Evolutionary conservation across 2,113 vertebrate species (phyloP), one percentile per base, ranked within the genome.

Genomic region (Vireo altiloquus): DNA sequence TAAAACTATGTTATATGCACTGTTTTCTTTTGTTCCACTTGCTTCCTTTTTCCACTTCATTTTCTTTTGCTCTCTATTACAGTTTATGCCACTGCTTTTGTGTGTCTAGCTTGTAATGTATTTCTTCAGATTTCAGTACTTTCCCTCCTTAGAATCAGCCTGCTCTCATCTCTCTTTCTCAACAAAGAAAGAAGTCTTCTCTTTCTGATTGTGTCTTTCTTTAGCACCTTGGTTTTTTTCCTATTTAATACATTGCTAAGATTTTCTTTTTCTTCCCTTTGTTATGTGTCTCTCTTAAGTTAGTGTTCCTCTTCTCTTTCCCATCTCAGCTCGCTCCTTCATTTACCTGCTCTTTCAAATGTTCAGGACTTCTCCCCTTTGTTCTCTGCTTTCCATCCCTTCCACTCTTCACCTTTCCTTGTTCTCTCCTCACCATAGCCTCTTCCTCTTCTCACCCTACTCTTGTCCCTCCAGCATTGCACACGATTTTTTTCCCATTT

Each of bases 351-450:
- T 94, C 56, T 96, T 95, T 96, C 87, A 96, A 78, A 72, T 9
- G 54, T 66, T 86, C 52, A 63, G 64, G 50, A 64, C 49, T 89
- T 95, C 60, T 89, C 69, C 35, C 33, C 56, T 96, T 96, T 94
- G 94, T 94, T 96, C 92, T 89, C 52, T 28, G 76, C 86, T 89
- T 94, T 94, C 96, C 89, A 81, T 78, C 86, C 91, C 86, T 94
- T 96, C 86, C 80, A 92, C 89, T 94, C 82, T 70, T 94, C 94
- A 92, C 91, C 91, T 92, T 79, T 83, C 60, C 92, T 93, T 92
- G 39, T 93, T 96, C 86, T 82, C 46, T 56, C 87, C 57, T 90
- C 80, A 70, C 39, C 3, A 4, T 6, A 89, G 63, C 64, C 28
- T 94, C 74, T 95, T 59, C 71, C 57, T 82, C 44, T 94, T 76